Base-by-base conservation (phyloP, 1,140 invertebrate genomes). In the Helicoverpa armigera region DNA sequence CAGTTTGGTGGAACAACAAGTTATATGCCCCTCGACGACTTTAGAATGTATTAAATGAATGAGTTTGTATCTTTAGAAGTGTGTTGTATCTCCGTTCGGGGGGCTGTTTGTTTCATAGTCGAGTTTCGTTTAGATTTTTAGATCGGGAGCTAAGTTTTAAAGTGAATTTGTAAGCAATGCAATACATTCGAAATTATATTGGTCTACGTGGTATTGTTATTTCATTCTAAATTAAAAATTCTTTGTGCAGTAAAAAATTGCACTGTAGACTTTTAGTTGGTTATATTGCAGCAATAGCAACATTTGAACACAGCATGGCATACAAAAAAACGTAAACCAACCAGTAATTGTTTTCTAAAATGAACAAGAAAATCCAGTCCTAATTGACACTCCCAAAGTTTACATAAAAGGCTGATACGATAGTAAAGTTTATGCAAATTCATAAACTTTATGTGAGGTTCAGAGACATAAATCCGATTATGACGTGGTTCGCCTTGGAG, bases 371-470 rank as follows among this genome's bases (percentile, higher is more conserved):
- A 77, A 51, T 67, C 75, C 50, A 14, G 69, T 72, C 69, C 69
- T 72, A 72, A 72, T 72, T 72, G 69, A 72, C 69, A 72, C 18
- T 50, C 35, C 60, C 50, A 13, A 31, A 72, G 69, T 51, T 72
- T 67, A 79, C 76, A 58, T 70, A 65, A 69, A 78, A 69, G 65
- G 76, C 63, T 79, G 65, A 79, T 79, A 69, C 53, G 31, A 70
- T 79, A 70, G 76, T 79, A 43, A 79, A 79, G 85, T 87, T 86
- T 84, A 89, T 89, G 86, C 84, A 86, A 85, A 89, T 89, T 85
- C 80, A 77, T 79, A 69, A 87, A 88, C 82, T 88, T 89, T 85
- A 86, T 72, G 81, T 83, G 60, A 82, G 79, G 81, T 77, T 70
- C 60, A 50, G 29, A 76, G 58, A 83, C 74, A 23, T 50, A 82